These are phyloP conservation scores for Andrena hattorfiana DNA, from an alignment of 2,888 invertebrate species.

Conservation along the genomic window DNA sequence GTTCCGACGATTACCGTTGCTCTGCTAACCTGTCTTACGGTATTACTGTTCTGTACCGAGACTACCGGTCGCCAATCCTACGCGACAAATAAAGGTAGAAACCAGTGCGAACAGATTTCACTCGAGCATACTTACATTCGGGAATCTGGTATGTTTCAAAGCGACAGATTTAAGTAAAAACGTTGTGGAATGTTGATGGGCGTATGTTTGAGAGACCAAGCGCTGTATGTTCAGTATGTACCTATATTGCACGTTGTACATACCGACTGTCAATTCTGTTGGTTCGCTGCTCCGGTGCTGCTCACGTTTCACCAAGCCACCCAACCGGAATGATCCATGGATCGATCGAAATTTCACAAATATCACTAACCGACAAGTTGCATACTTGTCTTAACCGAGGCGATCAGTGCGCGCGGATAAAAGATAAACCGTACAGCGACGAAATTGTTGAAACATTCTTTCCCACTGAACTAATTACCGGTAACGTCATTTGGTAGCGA, in stretches of 20 bases:
- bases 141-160: background rate
- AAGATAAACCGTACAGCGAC: background rate
- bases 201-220: background rate
- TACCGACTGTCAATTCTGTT: slow-evolving; percentile 8
- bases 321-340: slow-evolving; percentile 13
- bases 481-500: background rate
- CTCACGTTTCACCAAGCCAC: background rate
- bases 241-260: slow-evolving; percentile 1
- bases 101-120: too few relatives aligned
- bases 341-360: background rate
- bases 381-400: background rate
- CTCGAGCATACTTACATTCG: background rate
- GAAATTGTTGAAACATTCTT: background rate
- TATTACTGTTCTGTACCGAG: too few relatives aligned
- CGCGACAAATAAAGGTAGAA: too few relatives aligned
- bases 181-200: too few relatives aligned
- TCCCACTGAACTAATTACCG: background rate
- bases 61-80: too few relatives aligned
- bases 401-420: background rate
- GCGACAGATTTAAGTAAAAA: background rate
- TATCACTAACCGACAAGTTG: background rate
- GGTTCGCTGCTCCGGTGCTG: background rate
- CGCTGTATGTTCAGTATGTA: background rate
- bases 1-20: too few relatives aligned
- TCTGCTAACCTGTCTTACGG: too few relatives aligned